phyloP scores from a whole-genome alignment of 2,113 vertebrate species.

The Myanophis thanlyinensis region DNA sequence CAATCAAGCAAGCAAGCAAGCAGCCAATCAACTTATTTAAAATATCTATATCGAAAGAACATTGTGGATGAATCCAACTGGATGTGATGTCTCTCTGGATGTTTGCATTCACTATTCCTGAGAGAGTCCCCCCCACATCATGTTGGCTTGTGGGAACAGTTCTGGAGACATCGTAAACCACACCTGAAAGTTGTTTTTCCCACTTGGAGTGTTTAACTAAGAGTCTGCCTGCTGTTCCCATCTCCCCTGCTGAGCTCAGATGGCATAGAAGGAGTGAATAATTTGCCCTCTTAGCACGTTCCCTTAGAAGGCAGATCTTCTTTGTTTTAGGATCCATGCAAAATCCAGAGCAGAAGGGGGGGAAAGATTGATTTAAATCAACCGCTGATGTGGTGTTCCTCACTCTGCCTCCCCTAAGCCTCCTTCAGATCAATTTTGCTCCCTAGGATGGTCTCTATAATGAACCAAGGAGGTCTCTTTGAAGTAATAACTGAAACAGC shows the following conservation, averaged over 20 bases:
- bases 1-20: rapidly evolving
- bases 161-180: conserved; percentile 37
- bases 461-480: conserved; percentile 57
- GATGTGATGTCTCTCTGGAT: not conserved
- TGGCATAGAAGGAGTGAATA: conserved; percentile 61
- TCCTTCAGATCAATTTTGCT: conserved; percentile 63
- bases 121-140: not conserved
- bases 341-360: conserved; percentile 42
- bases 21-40: not conserved
- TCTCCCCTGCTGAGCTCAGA: conserved; percentile 60
- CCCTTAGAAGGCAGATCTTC: conserved; percentile 54
- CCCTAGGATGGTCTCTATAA: conserved; percentile 49
- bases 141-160: conserved; percentile 22
- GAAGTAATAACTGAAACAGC: conserved; percentile 63
- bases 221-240: conserved; percentile 59
- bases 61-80: not conserved
- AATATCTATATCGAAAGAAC: not conserved
- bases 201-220: conserved; percentile 65
- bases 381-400: conserved; percentile 52
- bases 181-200: conserved; percentile 69
- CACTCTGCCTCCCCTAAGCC: conserved; percentile 38
- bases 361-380: conserved; percentile 63
- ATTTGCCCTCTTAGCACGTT: conserved; percentile 72
- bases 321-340: conserved; percentile 29
- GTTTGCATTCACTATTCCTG: not conserved